phyloP scores from a whole-genome alignment of 2,113 vertebrate genomes.

The Seriola dumerili region DNA sequence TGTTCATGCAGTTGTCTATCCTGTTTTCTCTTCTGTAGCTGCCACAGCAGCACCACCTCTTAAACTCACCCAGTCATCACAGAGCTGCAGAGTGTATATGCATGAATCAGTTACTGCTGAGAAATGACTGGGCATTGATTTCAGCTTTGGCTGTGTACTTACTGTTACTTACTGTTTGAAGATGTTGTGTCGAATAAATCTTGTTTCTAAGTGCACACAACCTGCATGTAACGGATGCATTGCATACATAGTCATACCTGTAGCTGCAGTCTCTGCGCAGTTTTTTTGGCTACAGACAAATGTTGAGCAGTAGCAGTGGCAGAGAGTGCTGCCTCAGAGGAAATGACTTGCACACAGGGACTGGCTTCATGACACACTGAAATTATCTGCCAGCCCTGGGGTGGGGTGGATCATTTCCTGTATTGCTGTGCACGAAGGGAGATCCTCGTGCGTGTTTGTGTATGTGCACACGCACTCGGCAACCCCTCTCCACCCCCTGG shows the following conservation, averaged over 20 bases:
- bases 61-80: background rate
- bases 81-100: background rate
- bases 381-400: constrained; percentile 82
- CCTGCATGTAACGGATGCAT: background rate
- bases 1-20: background rate
- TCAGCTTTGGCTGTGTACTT: background rate
- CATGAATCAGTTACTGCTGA: background rate
- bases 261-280: background rate
- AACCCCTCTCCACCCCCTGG: constrained; percentile 47
- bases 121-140: background rate
- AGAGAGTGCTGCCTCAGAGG: constrained; percentile 78
- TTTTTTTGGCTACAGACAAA: background rate
- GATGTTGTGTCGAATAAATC: background rate
- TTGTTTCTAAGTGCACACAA: background rate
- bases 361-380: constrained; percentile 84
- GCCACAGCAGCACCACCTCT: background rate
- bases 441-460: constrained; percentile 51
- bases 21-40: background rate
- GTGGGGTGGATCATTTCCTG: constrained; percentile 88
- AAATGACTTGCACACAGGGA: constrained; percentile 87
- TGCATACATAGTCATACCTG: background rate
- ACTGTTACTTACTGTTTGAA: background rate
- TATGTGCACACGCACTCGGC: background rate
- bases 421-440: constrained; percentile 73
- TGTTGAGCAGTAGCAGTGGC: constrained; percentile 28